Conservation (phyloP, 35 echinoderm and acorn worm species). For the Diadema setosum region DNA sequence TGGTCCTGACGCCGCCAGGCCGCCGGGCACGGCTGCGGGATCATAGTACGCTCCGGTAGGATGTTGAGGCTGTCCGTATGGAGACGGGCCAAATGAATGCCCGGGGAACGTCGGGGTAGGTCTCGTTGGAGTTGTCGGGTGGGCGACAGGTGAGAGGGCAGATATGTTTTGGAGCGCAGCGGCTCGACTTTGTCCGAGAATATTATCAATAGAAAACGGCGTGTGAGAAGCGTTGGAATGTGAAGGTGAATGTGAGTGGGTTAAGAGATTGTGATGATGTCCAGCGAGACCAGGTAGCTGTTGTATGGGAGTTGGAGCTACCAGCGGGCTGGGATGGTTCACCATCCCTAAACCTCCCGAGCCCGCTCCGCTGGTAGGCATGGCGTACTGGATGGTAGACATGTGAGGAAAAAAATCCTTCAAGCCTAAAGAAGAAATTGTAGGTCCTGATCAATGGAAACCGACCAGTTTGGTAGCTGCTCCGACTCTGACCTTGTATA, state of each 20-base stretch:
- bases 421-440: no score
- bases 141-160: not conserved
- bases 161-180: not conserved
- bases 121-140: not conserved
- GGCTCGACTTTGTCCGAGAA: not conserved
- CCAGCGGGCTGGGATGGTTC: not conserved
- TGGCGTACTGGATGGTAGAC: not conserved
- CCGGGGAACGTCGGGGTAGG: constrained; percentile 1
- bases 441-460: no score
- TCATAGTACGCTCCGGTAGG: constrained; percentile 5
- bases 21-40: not conserved
- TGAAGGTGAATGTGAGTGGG: not conserved
- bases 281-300: not conserved
- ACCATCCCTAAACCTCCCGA: not conserved
- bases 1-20: not conserved
- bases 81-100: not conserved
- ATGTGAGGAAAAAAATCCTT: not conserved
- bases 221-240: not conserved
- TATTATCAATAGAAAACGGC: constrained; percentile 3
- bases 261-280: not conserved
- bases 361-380: constrained; percentile 1
- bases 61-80: constrained; percentile 5
- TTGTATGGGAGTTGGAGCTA: constrained; percentile 8
- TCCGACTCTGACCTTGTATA: no score
- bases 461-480: no score